Evolutionary conservation across 2,888 invertebrate species (phyloP), one percentile per base, ranked within the genome.

Genomic region (Azorinus chamasolen): DNA sequence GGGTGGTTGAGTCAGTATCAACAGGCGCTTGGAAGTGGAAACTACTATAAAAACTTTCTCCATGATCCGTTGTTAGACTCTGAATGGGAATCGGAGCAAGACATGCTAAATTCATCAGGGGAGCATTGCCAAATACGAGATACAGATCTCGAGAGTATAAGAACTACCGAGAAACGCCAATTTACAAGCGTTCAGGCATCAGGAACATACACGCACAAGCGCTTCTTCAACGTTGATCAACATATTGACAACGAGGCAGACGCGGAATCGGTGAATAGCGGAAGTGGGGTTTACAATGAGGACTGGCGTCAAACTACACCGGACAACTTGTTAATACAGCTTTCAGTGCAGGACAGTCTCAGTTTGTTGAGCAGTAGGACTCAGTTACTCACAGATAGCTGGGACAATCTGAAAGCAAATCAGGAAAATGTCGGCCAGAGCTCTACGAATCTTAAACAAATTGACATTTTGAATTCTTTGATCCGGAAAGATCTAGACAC

Each of bases 1-100:
- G 87, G 86, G n/a, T 89, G 87, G 87, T 62, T 84, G 12, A 83
- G 83, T 14, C 88, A 88, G 70, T 88, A 87, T 64, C 84, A 86
- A 57, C 72, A 80, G 39, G 86, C 86, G 10, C 39, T 86, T 1
- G 64, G 73, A 39, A 66, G 79, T 24, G 88, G 87, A 12, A 80
- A 87, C 51, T 87, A 86, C 62, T 87, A 84, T 76, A 88, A 86
- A 74, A 82, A 85, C 59, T 59, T 83, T 6, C 70, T 85, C 10
- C 87, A 86, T 27, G 88, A 88, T 57, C 86, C 85, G 1, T 64
- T 86, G 20, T 72, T 88, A 25, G 88, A 88, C 61, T 87, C 87
- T 1, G 88, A 87, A 16, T 43, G 69, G 55, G 84, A 85, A 50
- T 77, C 76, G 1, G 63, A 50, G 10, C 73, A 78, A 16, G 80